Base-by-base conservation (phyloP, 2,113 vertebrate genomes). In the Eudorcas thomsonii region DNA sequence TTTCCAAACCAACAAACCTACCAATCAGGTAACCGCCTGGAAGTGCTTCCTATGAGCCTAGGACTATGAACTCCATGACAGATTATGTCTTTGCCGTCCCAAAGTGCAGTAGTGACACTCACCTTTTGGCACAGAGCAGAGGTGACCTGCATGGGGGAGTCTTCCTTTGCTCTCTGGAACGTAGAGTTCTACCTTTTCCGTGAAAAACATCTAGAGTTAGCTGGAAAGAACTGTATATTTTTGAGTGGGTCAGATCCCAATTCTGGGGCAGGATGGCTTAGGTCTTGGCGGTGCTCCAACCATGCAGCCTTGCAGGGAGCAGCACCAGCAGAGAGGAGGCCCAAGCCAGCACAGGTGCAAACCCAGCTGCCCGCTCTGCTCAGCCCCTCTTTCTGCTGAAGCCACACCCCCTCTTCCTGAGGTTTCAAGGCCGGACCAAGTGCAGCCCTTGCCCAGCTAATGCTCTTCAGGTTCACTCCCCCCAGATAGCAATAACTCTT, bases 111-210 rank as follows among this genome's bases (percentile, higher is more conserved):
- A 83, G 26, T 36, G 67, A 78, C 26, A 45, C 19, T 57, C 14
- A 60, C 13, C 2, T 82, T 94, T 87, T 16, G 54, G 39, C 19
- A 19, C 4, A 77, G 84, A 90, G 45, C 81, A 64, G 57, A 94
- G 9, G 54, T 92, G 45, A 28, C n/a, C 59, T 59, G 30, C 30
- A 28, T 71, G 54, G 45, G 81, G 10, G 48, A 88, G 36, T 92
- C 89, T 39, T 52, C 54, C 36, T 62, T 94, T 13, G 6, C n/a
- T 74, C n/a, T 97, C 94, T 59, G 52, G 71, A 94, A 92, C 36
- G 12, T 59, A 67, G 50, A 55, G 26, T 78, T 28, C 55, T 19
- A 80, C 28, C 48, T 82, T 60, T 26, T 96, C 84, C 39, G 55
- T 78, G 77, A 82, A 84, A 96, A 81, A 45, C 19, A 62, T 7